Evolutionary conservation across 2,797 vertebrate genomes (phyloP).

Genomic region (Clarias platycephalus): DNA sequence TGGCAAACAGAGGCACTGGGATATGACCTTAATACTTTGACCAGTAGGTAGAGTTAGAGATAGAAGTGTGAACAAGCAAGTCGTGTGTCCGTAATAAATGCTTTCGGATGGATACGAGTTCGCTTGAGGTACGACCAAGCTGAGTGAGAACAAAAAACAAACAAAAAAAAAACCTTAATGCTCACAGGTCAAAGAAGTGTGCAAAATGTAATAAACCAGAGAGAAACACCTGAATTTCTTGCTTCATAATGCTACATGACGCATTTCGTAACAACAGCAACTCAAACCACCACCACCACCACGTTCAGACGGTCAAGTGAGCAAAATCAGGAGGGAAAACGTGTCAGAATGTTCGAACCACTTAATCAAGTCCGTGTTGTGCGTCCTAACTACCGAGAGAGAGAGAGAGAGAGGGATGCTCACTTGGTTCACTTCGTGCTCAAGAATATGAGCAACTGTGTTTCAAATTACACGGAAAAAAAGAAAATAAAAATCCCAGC

Average conservation of each 20-base stretch:
- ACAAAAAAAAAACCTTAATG: constrained; percentile 35
- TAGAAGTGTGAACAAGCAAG: constrained; percentile 13
- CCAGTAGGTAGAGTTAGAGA: constrained; percentile 28
- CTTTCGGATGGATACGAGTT: constrained; percentile 12
- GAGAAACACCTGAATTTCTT: constrained; percentile 49
- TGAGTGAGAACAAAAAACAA: constrained; percentile 7
- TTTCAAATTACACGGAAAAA: not conserved
- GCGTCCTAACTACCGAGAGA: not conserved
- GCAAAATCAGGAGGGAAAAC: not conserved
- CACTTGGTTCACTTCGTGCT: not conserved
- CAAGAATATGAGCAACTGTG: not conserved
- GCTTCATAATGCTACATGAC: constrained; percentile 54
- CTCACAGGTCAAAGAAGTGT: constrained; percentile 42
- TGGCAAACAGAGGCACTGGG: constrained; percentile 49
- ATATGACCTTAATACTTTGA: constrained; percentile 46
- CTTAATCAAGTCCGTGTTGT: not conserved
- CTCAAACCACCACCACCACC: constrained; percentile 35
- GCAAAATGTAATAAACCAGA: constrained; percentile 39
- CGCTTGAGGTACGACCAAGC: not conserved
- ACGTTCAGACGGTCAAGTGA: constrained; percentile 23
- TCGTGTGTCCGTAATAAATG: constrained; percentile 19
- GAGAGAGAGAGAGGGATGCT: not conserved
- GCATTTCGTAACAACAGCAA: constrained; percentile 39
- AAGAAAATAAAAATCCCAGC: not conserved
- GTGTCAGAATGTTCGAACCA: not conserved